These are phyloP conservation scores for Drosophila miranda DNA, from an alignment of 1,140 invertebrate species.

Conservation along the genomic window DNA sequence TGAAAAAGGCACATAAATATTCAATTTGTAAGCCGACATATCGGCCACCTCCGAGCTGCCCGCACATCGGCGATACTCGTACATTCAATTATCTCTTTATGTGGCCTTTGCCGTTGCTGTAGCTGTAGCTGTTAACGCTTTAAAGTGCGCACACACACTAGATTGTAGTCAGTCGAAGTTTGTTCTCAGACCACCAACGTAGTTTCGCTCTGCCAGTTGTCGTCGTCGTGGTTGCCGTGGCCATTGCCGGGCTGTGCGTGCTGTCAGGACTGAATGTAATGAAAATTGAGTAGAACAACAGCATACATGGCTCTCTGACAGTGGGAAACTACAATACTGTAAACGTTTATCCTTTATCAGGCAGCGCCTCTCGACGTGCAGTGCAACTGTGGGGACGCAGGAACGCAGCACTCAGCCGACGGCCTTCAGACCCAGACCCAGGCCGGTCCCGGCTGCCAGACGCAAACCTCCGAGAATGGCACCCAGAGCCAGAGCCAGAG, in stretches of 20 bases:
- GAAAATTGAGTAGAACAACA: slow-evolving; percentile 14
- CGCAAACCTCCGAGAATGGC: slow-evolving; percentile 54
- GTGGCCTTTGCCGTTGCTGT: slow-evolving; percentile 31
- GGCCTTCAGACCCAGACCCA: slow-evolving; percentile 61
- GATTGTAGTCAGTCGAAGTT: slow-evolving; percentile 37
- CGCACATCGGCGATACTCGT: not conserved
- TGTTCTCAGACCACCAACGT: slow-evolving; percentile 31
- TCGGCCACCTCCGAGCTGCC: too few species aligned
- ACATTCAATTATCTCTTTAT: slow-evolving; percentile 30
- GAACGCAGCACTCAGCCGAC: slow-evolving; percentile 39
- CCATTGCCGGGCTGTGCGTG: slow-evolving; percentile 30
- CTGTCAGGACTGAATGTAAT: slow-evolving; percentile 41
- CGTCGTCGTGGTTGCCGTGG: slow-evolving; percentile 17
- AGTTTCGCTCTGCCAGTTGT: not conserved
- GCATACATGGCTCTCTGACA: not conserved
- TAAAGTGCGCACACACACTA: slow-evolving; percentile 33
- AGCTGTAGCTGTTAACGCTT: slow-evolving; percentile 17
- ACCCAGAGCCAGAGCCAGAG: slow-evolving; percentile 54
- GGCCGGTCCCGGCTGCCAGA: slow-evolving; percentile 61
- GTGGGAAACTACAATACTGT: slow-evolving; percentile 2
- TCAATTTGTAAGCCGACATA: too few species aligned
- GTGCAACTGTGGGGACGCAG: slow-evolving; percentile 36
- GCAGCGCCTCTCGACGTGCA: slow-evolving; percentile 32
- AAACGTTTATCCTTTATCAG: slow-evolving; percentile 19
- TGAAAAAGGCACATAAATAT: too few species aligned